These are phyloP conservation scores for Trichonephila clavipes DNA, from an alignment of 1,140 invertebrate species.

Conservation along the genomic window DNA sequence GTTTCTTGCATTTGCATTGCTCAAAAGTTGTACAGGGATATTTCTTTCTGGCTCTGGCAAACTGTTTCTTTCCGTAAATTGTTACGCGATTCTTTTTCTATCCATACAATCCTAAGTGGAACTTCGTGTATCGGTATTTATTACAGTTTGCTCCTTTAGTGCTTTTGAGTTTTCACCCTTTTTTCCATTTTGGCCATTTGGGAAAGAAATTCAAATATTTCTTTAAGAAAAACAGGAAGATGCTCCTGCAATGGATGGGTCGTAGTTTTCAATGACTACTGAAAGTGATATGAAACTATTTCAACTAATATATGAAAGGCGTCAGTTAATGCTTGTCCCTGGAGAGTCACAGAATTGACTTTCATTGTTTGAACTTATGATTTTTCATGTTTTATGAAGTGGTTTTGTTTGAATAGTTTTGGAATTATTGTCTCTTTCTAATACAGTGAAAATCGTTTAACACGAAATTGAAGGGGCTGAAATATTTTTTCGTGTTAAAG, in stretches of 20 bases:
- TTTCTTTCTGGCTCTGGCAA: not conserved
- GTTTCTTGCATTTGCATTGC: conserved; percentile 65
- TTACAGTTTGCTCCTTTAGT: conserved; percentile 52
- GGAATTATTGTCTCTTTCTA: no score
- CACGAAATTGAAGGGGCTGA: no score
- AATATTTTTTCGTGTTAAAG: no score
- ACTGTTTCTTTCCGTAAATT: conserved; percentile 37
- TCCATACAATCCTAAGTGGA: not conserved
- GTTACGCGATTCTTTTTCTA: not conserved
- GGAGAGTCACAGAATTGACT: no score
- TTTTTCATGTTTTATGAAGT: no score
- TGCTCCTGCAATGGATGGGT: not conserved
- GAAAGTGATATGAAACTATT: no score
- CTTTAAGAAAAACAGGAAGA: not conserved
- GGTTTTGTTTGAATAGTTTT: no score
- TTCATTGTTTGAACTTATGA: no score
- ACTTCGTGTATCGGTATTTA: conserved; percentile 45
- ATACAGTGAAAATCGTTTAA: no score
- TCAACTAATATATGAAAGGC: no score
- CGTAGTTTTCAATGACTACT: no score
- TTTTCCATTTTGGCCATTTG: not conserved
- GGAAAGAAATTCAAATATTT: not conserved
- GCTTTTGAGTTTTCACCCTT: not conserved
- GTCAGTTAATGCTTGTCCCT: no score
- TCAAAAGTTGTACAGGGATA: not conserved